These are phyloP conservation scores for Scelioninae gen. 1 DNA, from an alignment of 2,888 invertebrate genomes.

Conservation along the genomic window DNA sequence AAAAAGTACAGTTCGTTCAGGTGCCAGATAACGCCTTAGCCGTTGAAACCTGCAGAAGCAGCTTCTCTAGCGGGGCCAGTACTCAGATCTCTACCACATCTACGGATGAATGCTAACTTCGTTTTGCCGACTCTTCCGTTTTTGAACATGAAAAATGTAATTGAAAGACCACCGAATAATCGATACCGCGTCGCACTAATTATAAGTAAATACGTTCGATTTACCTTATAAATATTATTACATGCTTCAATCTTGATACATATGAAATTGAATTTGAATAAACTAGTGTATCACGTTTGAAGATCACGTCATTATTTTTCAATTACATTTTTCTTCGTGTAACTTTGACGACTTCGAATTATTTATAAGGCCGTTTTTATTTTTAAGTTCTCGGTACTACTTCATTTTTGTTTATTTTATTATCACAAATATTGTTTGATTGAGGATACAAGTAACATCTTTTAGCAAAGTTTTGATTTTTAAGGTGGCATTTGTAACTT, in stretches of 20 bases:
- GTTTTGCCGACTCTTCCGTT: slow-evolving; percentile 2
- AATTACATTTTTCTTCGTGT: slow-evolving; percentile 37
- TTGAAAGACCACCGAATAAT: slow-evolving; percentile 7
- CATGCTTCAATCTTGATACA: slow-evolving; percentile 6
- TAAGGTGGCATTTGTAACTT: slow-evolving; percentile 54
- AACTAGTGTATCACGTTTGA: slow-evolving; percentile 1
- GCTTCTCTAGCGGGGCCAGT: slow-evolving; percentile 88
- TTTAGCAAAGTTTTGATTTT: slow-evolving; percentile 49
- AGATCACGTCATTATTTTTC: slow-evolving; percentile 5
- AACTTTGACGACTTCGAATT: slow-evolving; percentile 17
- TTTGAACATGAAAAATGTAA: slow-evolving; percentile 18
- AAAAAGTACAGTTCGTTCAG: slow-evolving; percentile 85
- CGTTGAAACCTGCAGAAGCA: slow-evolving; percentile 87
- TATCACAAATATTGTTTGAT: slow-evolving; percentile 14
- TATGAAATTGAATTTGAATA: slow-evolving; percentile 14
- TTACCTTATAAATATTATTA: neutral
- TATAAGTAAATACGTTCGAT: slow-evolving; percentile 1
- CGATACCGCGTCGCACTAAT: neutral
- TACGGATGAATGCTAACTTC: slow-evolving; percentile 85
- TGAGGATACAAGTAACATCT: slow-evolving; percentile 22
- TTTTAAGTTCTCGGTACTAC: slow-evolving; percentile 34
- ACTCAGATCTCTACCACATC: slow-evolving; percentile 87
- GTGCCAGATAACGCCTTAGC: slow-evolving; percentile 86
- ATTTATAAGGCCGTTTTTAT: slow-evolving; percentile 19
- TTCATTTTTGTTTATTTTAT: slow-evolving; percentile 29